Conservation (phyloP, 2,797 vertebrate species). For the Gymnothorax javanicus region DNA sequence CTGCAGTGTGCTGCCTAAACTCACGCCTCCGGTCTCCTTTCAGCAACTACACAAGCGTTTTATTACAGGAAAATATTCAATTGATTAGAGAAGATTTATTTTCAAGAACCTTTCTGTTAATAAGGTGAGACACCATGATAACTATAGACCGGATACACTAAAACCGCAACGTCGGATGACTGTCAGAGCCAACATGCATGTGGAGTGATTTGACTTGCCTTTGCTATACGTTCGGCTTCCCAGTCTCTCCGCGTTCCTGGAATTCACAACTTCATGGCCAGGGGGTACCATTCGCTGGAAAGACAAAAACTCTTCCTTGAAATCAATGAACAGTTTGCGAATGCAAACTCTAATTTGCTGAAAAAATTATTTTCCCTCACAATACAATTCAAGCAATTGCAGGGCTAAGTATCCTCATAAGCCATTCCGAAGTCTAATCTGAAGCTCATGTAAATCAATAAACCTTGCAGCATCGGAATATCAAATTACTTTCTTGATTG, state of each 20-base stretch:
- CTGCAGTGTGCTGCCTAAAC: too few relatives aligned
- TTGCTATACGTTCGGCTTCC: slow-evolving; percentile 42
- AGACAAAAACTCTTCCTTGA: slow-evolving; percentile 23
- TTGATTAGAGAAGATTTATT: not conserved
- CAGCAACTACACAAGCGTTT: not conserved
- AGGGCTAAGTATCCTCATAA: not conserved
- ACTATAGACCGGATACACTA: not conserved
- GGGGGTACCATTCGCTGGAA: slow-evolving; percentile 54
- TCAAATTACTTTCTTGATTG: not conserved
- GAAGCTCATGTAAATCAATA: not conserved
- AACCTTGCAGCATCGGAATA: not conserved
- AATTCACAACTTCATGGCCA: slow-evolving; percentile 40
- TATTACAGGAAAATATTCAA: not conserved
- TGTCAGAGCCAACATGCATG: not conserved
- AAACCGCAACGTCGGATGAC: not conserved
- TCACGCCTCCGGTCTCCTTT: too few relatives aligned
- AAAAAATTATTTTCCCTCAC: not conserved
- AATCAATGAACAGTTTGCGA: not conserved
- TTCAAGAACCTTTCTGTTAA: not conserved
- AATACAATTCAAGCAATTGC: not conserved
- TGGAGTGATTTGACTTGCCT: slow-evolving; percentile 55
- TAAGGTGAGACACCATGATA: not conserved
- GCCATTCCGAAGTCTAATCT: not conserved
- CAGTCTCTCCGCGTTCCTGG: slow-evolving; percentile 40
- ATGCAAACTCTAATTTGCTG: not conserved